These are phyloP conservation scores for Lindbergichthys nudifrons DNA, from an alignment of 2,797 vertebrate genomes.

Conservation along the genomic window DNA sequence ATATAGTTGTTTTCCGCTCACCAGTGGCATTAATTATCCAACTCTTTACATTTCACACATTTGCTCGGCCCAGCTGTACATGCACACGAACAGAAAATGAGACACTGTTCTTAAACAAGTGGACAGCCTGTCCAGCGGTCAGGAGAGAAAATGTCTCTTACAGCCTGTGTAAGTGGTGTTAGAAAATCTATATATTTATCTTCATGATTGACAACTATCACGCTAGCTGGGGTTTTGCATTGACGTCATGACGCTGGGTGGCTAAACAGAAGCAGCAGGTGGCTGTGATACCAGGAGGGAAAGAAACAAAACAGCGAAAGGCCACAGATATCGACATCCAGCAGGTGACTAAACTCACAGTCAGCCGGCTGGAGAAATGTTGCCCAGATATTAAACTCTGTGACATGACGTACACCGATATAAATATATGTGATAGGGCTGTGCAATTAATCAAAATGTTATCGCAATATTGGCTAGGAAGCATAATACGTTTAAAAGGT, in stretches of 20 bases:
- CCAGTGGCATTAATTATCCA: background rate
- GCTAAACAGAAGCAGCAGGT: slow-evolving; percentile 34
- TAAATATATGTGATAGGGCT: no score
- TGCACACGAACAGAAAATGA: background rate
- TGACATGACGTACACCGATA: background rate
- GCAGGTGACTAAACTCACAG: background rate
- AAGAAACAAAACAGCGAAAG: slow-evolving; percentile 10
- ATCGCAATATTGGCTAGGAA: no score
- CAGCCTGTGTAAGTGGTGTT: background rate
- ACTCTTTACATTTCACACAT: background rate
- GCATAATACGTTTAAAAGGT: no score
- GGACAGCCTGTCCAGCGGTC: background rate
- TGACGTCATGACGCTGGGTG: slow-evolving; percentile 9
- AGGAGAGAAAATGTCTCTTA: background rate
- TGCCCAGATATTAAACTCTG: background rate
- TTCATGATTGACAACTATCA: background rate
- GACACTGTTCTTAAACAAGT: background rate
- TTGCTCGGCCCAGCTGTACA: background rate
- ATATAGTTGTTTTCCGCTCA: background rate
- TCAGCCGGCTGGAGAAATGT: slow-evolving; percentile 5
- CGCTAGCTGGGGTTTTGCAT: background rate
- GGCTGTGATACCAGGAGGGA: background rate
- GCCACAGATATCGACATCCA: background rate
- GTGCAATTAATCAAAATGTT: no score
- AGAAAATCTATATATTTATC: no score